These are phyloP conservation scores for Drosophila setifemur DNA, from an alignment of 1,140 invertebrate species.

Conservation along the genomic window DNA sequence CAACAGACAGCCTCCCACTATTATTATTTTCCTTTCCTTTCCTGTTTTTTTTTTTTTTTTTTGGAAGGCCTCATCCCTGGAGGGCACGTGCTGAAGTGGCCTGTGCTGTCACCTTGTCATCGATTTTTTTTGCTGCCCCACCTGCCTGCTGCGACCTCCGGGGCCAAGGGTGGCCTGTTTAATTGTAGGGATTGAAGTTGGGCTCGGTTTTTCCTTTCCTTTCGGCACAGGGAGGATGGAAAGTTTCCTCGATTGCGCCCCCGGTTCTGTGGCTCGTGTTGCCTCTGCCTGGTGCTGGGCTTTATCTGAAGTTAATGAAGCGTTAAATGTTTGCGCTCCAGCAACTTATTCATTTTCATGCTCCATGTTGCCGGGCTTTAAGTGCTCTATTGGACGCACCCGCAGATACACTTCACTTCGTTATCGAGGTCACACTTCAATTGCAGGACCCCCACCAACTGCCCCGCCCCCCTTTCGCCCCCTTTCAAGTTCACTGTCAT, in stretches of 20 bases:
- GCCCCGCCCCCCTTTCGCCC: background rate
- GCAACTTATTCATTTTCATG: slow-evolving; percentile 79
- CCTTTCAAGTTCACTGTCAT: slow-evolving; percentile 63
- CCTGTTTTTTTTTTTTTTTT: background rate
- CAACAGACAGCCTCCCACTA: too few species aligned
- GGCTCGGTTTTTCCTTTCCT: slow-evolving; percentile 15
- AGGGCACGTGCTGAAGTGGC: slow-evolving; percentile 49
- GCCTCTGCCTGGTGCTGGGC: slow-evolving; percentile 44
- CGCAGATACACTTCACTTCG: slow-evolving; percentile 31
- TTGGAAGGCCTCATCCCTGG: slow-evolving; percentile 32
- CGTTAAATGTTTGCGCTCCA: slow-evolving; percentile 79
- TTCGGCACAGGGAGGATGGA: background rate
- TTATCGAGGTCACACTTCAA: slow-evolving; percentile 67
- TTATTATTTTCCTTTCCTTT: too few species aligned
- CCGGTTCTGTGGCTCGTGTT: background rate
- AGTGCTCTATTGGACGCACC: slow-evolving; percentile 70
- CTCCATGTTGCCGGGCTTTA: slow-evolving; percentile 64
- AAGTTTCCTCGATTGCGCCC: slow-evolving; percentile 4
- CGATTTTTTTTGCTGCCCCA: slow-evolving; percentile 52
- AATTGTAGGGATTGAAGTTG: slow-evolving; percentile 48
- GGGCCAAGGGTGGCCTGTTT: slow-evolving; percentile 31
- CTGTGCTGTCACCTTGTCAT: slow-evolving; percentile 62
- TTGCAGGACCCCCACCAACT: slow-evolving; percentile 27
- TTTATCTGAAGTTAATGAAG: slow-evolving; percentile 80
- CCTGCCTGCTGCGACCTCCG: background rate